Conservation (phyloP, 2,888 invertebrate species). For the Leptopilina myrica region DNA sequence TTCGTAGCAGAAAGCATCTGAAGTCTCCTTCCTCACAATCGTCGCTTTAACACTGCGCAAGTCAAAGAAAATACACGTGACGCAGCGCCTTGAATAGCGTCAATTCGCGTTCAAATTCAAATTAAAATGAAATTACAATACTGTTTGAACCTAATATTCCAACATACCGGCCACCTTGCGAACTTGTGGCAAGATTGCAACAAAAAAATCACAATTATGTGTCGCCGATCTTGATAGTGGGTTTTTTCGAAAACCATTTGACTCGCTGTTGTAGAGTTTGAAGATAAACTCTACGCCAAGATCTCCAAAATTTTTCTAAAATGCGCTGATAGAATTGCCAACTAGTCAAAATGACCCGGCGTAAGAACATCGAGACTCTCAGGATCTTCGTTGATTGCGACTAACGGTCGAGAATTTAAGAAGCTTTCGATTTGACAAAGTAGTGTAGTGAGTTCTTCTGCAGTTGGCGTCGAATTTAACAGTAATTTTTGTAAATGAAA, state of each 20-base stretch:
- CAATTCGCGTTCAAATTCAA: too few relatives aligned
- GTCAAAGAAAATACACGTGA: too few relatives aligned
- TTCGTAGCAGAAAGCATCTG: too few relatives aligned
- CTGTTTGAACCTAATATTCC: too few relatives aligned
- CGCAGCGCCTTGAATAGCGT: too few relatives aligned
- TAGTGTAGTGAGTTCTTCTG: conserved; percentile 54
- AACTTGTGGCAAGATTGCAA: neutral
- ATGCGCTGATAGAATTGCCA: conserved; percentile 50
- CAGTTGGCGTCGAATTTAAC: conserved; percentile 50
- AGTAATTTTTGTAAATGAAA: conserved; percentile 56
- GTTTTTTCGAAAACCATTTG: conserved; percentile 43
- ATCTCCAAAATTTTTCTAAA: conserved; percentile 51
- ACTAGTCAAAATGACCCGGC: conserved; percentile 51
- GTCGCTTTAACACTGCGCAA: too few relatives aligned
- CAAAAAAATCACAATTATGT: too few relatives aligned
- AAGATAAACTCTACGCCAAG: conserved; percentile 55
- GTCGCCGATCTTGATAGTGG: conserved; percentile 42
- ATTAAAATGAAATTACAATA: too few relatives aligned
- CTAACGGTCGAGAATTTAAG: conserved; percentile 50
- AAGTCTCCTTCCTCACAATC: too few relatives aligned
- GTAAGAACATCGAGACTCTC: conserved; percentile 48
- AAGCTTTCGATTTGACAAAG: conserved; percentile 48
- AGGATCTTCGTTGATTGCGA: conserved; percentile 46
- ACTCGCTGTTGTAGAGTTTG: conserved; percentile 47
- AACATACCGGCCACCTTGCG: neutral